Conservation (phyloP, 2,797 vertebrate species). For the Sebastiscus tertius region DNA sequence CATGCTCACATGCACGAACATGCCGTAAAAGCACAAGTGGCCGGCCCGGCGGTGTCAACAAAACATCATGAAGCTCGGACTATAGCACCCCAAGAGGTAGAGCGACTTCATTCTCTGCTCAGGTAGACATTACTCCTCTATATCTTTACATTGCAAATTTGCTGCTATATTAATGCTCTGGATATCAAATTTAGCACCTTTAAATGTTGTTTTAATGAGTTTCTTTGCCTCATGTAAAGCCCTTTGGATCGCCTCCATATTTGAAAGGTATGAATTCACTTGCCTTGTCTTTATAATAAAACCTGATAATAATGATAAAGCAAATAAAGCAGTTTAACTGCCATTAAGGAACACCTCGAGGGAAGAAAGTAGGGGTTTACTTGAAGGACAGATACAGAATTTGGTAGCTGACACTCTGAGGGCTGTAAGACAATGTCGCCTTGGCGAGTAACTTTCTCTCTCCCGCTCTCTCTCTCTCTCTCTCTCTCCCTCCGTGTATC, state of each 20-base stretch:
- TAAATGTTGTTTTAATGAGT: neutral
- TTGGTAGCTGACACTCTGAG: constrained; percentile 52
- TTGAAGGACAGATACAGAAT: constrained; percentile 63
- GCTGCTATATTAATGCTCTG: too few species aligned
- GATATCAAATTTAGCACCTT: neutral
- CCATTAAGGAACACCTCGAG: neutral
- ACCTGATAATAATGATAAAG: neutral
- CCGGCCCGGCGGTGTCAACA: too few species aligned
- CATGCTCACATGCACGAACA: too few species aligned
- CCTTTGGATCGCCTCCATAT: neutral
- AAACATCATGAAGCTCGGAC: accelerated
- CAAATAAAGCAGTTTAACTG: neutral
- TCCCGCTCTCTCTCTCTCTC: constrained; percentile 37
- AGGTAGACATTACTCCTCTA: too few species aligned
- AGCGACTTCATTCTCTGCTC: too few species aligned
- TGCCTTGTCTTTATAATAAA: neutral
- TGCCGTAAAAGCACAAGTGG: too few species aligned
- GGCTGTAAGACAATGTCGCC: constrained; percentile 77
- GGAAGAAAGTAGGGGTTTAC: constrained; percentile 6
- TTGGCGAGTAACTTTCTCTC: constrained; percentile 70
- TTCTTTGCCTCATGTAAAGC: neutral
- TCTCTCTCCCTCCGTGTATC: constrained; percentile 67
- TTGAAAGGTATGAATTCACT: neutral
- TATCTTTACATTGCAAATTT: too few species aligned
- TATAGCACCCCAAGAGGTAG: too few species aligned